Conservation (phyloP, 2,888 invertebrate species). For the Isoperla grammatica region DNA sequence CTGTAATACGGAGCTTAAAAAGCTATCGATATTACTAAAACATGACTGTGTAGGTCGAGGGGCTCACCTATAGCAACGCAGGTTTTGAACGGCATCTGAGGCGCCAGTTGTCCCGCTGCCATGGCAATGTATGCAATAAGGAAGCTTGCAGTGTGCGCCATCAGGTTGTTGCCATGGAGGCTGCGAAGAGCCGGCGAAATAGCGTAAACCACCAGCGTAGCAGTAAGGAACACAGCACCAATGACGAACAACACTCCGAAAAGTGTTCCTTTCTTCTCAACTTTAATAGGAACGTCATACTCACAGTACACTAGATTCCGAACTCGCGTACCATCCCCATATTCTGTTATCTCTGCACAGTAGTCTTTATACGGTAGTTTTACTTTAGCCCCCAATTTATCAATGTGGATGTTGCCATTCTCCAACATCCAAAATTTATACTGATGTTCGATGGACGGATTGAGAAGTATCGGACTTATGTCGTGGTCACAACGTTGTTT, state of each 20-base stretch:
- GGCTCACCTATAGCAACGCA: conserved; percentile 20
- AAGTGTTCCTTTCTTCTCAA: neutral
- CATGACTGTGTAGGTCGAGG: too few species aligned
- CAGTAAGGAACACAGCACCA: conserved; percentile 22
- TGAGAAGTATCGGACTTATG: neutral
- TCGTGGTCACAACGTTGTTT: neutral
- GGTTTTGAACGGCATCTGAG: neutral
- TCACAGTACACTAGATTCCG: conserved; percentile 15
- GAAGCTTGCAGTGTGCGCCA: conserved; percentile 23
- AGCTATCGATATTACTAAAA: too few species aligned
- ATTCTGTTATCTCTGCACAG: conserved; percentile 17
- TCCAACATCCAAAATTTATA: neutral
- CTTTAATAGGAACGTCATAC: neutral
- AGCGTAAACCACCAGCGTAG: conserved; percentile 22
- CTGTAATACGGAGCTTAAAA: too few species aligned
- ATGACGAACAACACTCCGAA: conserved; percentile 16
- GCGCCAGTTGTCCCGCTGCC: conserved; percentile 15
- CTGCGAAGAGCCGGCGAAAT: conserved; percentile 23
- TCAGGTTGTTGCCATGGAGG: conserved; percentile 23
- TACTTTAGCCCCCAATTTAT: neutral
- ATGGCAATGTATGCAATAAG: conserved; percentile 21
- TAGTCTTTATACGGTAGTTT: conserved; percentile 5
- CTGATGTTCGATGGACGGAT: neutral
- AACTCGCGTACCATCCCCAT: conserved; percentile 4
- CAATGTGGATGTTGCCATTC: conserved; percentile 1